These are phyloP conservation scores for Mellivora capensis DNA, from an alignment of 2,113 vertebrate species.

Conservation along the genomic window DNA sequence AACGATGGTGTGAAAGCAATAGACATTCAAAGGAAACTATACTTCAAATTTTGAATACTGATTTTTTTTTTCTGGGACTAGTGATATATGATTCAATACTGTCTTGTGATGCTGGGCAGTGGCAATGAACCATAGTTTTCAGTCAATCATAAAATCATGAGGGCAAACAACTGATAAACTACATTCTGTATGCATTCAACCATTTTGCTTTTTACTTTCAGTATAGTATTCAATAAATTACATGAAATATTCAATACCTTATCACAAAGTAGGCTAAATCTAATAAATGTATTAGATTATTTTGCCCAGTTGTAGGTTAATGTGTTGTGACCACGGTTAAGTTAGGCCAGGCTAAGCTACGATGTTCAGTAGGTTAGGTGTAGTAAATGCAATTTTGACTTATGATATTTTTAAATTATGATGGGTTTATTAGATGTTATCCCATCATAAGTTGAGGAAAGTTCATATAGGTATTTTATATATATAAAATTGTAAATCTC, in stretches of 20 bases:
- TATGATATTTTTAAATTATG: background rate
- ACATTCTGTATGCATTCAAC: background rate
- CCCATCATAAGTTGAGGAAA: background rate
- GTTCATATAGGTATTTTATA: background rate
- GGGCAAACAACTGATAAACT: background rate
- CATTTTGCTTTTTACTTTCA: background rate
- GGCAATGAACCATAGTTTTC: background rate
- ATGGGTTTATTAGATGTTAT: background rate
- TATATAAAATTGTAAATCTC: background rate
- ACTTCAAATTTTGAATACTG: background rate
- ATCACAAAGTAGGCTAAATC: background rate
- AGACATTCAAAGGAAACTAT: background rate
- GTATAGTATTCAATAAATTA: background rate
- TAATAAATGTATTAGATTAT: background rate
- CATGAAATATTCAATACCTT: background rate
- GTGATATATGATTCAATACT: background rate
- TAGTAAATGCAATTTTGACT: background rate
- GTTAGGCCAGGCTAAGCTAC: background rate
- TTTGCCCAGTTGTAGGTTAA: background rate
- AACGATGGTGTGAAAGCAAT: background rate
- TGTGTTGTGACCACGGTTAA: background rate
- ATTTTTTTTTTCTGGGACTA: background rate
- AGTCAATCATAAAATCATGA: background rate
- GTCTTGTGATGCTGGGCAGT: background rate
- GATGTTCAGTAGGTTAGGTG: background rate